Evolutionary conservation across 2,113 vertebrate genomes (phyloP).

Genomic region (Chauna torquata): DNA sequence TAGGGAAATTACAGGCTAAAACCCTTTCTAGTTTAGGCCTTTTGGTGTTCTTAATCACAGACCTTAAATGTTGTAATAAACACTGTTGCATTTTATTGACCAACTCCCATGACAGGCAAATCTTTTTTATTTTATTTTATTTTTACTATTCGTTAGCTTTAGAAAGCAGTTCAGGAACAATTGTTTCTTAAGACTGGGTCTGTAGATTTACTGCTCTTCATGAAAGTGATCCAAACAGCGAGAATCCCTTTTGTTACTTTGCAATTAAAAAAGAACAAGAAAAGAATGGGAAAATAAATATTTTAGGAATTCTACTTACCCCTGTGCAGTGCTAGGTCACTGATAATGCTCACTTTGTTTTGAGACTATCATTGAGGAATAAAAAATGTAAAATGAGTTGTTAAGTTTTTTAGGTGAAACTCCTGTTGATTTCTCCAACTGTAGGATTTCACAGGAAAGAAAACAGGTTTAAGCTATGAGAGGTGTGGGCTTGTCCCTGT

Average conservation of each 20-base stretch:
- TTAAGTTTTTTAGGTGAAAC: slow-evolving; percentile 16
- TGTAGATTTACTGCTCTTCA: slow-evolving; percentile 41
- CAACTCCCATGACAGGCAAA: slow-evolving; percentile 77
- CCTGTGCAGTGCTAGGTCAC: neutral
- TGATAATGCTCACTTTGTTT: neutral
- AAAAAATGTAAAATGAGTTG: neutral
- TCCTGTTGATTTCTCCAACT: neutral
- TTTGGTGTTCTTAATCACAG: slow-evolving; percentile 87
- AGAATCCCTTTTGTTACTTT: neutral
- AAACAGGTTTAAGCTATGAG: neutral
- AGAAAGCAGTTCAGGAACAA: slow-evolving; percentile 23
- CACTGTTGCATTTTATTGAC: slow-evolving; percentile 83
- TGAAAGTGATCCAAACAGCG: slow-evolving; percentile 47
- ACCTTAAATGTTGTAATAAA: slow-evolving; percentile 86
- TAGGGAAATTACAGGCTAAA: slow-evolving; percentile 86
- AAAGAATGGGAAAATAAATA: neutral
- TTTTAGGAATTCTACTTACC: neutral
- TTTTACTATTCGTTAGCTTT: slow-evolving; percentile 61
- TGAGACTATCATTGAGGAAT: slow-evolving; percentile 1
- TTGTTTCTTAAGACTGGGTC: slow-evolving; percentile 1
- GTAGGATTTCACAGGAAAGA: neutral
- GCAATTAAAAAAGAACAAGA: neutral
- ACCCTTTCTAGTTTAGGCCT: slow-evolving; percentile 82
- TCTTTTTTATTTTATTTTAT: slow-evolving; percentile 79
- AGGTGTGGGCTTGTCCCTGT: neutral